Conservation (phyloP, 2,888 invertebrate genomes). For the Pilophorus perplexus region DNA sequence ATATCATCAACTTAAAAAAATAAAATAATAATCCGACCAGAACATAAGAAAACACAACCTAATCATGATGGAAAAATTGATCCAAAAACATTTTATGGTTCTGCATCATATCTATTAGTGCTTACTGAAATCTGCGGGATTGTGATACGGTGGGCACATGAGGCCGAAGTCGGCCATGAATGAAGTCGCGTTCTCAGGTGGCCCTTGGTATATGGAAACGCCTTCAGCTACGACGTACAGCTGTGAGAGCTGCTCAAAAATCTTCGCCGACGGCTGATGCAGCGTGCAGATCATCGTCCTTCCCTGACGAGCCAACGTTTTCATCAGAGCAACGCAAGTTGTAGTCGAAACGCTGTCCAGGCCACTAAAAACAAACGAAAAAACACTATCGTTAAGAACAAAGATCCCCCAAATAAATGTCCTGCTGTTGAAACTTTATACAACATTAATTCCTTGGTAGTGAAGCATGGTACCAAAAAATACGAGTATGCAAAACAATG, state of each 20-base stretch:
- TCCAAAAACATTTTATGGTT: too few species aligned
- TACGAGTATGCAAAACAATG: too few species aligned
- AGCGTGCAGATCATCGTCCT: slow-evolving; percentile 89
- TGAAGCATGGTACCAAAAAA: too few species aligned
- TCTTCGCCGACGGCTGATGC: slow-evolving; percentile 88
- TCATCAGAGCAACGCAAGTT: slow-evolving; percentile 76
- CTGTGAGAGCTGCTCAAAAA: slow-evolving; percentile 90
- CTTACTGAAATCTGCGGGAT: slow-evolving; percentile 93
- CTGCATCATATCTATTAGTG: slow-evolving; percentile 49
- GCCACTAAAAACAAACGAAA: slow-evolving; percentile 71
- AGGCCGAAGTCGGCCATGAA: slow-evolving; percentile 73
- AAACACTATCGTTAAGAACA: background rate
- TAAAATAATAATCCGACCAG: too few species aligned
- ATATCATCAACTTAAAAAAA: too few species aligned
- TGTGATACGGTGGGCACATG: slow-evolving; percentile 87
- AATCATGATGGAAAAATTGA: too few species aligned
- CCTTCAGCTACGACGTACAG: slow-evolving; percentile 82
- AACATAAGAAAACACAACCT: too few species aligned
- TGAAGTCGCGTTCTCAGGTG: slow-evolving; percentile 68
- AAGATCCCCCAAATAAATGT: background rate
- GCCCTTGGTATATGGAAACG: slow-evolving; percentile 80
- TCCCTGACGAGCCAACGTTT: slow-evolving; percentile 77
- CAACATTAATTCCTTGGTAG: too few species aligned
- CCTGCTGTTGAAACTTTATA: too few species aligned
- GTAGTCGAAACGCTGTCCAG: slow-evolving; percentile 85